These are phyloP conservation scores for Willisornis vidua DNA, from an alignment of 2,113 vertebrate species.

Conservation along the genomic window DNA sequence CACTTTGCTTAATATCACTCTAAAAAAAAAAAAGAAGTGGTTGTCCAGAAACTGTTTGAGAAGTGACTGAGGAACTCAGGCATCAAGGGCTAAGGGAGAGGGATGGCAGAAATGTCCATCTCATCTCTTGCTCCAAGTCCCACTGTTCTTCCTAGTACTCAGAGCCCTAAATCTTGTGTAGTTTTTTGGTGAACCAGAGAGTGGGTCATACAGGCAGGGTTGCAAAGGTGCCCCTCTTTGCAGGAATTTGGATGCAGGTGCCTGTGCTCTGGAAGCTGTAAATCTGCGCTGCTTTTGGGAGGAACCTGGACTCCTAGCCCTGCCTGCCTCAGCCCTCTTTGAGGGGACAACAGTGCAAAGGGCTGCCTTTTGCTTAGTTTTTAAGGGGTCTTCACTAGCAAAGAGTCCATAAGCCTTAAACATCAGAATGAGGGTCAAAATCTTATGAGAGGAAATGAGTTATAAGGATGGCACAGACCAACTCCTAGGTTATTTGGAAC, in stretches of 20 bases:
- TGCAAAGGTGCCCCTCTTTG: background rate
- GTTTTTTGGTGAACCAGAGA: fast-evolving
- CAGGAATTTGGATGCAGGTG: background rate
- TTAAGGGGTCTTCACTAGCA: background rate
- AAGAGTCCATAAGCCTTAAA: background rate
- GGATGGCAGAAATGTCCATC: background rate
- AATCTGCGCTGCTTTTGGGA: background rate
- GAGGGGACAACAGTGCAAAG: background rate
- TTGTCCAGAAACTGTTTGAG: background rate
- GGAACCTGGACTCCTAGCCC: background rate
- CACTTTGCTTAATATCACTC: background rate
- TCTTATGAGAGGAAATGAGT: background rate
- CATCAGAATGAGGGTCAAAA: background rate
- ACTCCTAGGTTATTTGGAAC: background rate
- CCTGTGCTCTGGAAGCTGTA: background rate
- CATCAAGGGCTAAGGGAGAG: background rate
- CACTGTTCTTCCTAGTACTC: background rate
- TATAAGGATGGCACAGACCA: background rate
- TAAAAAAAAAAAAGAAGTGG: background rate
- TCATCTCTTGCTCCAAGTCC: background rate
- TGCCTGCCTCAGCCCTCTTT: background rate
- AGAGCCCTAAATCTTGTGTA: background rate
- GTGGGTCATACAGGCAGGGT: background rate
- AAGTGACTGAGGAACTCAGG: background rate
- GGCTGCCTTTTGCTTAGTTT: background rate